Conservation (phyloP, 2,113 vertebrate genomes). For the Hippolais icterina region DNA sequence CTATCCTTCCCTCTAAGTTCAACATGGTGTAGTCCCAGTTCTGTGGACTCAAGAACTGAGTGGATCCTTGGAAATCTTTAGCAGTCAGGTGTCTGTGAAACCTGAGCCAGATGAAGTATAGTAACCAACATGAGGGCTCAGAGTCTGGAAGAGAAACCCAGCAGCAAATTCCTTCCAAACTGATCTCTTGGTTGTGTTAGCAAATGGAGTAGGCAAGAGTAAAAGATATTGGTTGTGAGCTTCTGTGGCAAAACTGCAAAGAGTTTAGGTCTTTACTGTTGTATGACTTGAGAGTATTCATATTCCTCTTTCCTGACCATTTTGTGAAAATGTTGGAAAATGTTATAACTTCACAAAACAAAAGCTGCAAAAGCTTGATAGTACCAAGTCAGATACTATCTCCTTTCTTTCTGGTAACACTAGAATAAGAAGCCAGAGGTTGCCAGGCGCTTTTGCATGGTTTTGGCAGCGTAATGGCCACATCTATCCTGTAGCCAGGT, state of each 20-base stretch:
- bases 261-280: not conserved
- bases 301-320: not conserved
- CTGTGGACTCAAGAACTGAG: not conserved
- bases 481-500: not conserved
- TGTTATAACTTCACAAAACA: not conserved
- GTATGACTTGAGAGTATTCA: not conserved
- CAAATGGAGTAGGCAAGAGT: accelerated
- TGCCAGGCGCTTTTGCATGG: not conserved
- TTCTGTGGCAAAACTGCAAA: not conserved
- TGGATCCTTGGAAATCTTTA: not conserved
- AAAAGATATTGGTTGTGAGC: not conserved
- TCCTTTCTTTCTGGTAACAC: not conserved
- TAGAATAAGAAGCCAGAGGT: not conserved
- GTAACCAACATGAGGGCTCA: not conserved
- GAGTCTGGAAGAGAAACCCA: not conserved
- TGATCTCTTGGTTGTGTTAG: not conserved
- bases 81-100: not conserved
- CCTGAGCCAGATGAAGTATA: not conserved
- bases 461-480: not conserved
- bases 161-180: not conserved
- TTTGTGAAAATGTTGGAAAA: not conserved
- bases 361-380: not conserved
- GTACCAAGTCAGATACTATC: not conserved
- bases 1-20: not conserved
- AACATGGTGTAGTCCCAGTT: not conserved